phyloP scores from a whole-genome alignment of 2,888 invertebrate genomes.

The Andrena chrysosceles region DNA sequence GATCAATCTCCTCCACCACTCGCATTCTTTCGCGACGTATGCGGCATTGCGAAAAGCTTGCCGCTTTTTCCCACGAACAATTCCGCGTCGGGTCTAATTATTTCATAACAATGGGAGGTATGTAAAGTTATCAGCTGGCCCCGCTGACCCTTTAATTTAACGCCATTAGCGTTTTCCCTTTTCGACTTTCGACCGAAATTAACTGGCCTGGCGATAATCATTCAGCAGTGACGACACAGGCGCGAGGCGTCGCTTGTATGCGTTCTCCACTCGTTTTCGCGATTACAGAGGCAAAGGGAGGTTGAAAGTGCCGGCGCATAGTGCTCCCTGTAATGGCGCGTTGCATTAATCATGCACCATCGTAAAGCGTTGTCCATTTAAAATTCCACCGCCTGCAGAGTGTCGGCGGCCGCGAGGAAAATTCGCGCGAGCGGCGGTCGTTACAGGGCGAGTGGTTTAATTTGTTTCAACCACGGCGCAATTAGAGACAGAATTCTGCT shows the following conservation, averaged over 20 bases:
- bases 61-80: too few relatives aligned
- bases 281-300: slow-evolving; percentile 22
- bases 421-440: slow-evolving; percentile 28
- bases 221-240: slow-evolving; percentile 24
- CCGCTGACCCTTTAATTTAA: neutral
- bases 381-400: slow-evolving; percentile 37
- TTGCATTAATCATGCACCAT: slow-evolving; percentile 59
- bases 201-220: slow-evolving; percentile 44
- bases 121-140: neutral
- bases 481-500: neutral
- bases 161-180: slow-evolving; percentile 42
- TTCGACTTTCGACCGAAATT: slow-evolving; percentile 44
- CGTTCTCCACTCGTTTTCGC: slow-evolving; percentile 39
- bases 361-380: slow-evolving; percentile 55
- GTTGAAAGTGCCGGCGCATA: slow-evolving; percentile 6
- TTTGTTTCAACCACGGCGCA: slow-evolving; percentile 16
- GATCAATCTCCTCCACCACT: slow-evolving; percentile 12
- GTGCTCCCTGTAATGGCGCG: slow-evolving; percentile 44
- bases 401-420: slow-evolving; percentile 13
- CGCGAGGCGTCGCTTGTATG: neutral
- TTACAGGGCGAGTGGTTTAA: slow-evolving; percentile 3
- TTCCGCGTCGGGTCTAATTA: neutral
- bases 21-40: neutral
- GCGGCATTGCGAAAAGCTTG: too few relatives aligned
- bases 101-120: neutral